phyloP scores from a whole-genome alignment of 2,888 invertebrate species.

The Amiota communis region DNA sequence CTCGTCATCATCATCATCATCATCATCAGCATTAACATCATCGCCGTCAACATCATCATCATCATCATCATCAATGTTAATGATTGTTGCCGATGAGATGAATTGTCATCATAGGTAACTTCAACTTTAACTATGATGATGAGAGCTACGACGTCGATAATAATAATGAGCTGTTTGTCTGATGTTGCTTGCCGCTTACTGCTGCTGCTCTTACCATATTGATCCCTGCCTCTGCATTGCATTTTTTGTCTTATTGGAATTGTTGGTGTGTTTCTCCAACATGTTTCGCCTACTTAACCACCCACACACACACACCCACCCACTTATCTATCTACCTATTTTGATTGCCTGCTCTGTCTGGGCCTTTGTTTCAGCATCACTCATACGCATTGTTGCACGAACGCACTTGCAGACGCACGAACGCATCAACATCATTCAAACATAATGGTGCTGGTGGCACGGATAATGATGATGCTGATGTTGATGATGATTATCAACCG shows the following conservation, averaged over 20 bases:
- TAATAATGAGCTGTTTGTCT: constrained; percentile 26
- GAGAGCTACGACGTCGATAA: constrained; percentile 11
- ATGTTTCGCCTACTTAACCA: background rate
- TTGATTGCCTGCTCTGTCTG: constrained; percentile 37
- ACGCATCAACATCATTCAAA: too few species aligned
- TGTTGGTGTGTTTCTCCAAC: background rate
- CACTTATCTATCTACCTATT: constrained; percentile 39
- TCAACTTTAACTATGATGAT: background rate
- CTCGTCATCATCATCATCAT: background rate
- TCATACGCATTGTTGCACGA: constrained; percentile 53
- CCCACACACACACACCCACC: too few species aligned
- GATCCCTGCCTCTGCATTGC: too few species aligned
- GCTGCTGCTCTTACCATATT: too few species aligned
- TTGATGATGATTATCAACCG: background rate
- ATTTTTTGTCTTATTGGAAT: background rate
- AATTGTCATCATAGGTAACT: background rate
- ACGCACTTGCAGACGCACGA: constrained; percentile 7
- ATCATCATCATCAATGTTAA: background rate
- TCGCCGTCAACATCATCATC: background rate
- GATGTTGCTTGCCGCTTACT: background rate
- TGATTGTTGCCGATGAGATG: background rate
- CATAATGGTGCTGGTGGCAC: too few species aligned
- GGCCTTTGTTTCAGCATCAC: constrained; percentile 47
- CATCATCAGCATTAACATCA: background rate
- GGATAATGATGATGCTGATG: too few species aligned